phyloP scores from a whole-genome alignment of 2,888 invertebrate species.

The Protophormia terraenovae region DNA sequence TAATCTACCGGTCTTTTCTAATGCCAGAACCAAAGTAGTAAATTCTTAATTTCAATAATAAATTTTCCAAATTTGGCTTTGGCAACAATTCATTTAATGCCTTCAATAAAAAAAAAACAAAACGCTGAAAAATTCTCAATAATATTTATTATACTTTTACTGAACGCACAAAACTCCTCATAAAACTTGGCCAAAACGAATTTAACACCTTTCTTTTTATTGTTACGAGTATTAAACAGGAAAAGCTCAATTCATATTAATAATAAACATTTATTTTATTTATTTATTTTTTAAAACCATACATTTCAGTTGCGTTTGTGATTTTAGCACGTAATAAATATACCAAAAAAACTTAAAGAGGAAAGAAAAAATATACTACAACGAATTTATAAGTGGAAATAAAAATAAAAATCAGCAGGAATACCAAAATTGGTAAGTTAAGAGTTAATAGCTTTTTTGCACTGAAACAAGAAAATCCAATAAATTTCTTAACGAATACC shows the following conservation, averaged over 20 bases:
- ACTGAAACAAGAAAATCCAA: conserved; percentile 37
- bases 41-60: conserved; percentile 31
- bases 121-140: not conserved
- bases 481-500: conserved; percentile 44
- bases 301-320: conserved; percentile 54
- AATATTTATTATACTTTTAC: conserved; percentile 37
- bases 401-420: conserved; percentile 64
- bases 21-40: not conserved
- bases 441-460: conserved; percentile 61
- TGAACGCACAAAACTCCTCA: not conserved
- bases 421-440: conserved; percentile 65
- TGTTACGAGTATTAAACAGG: conserved; percentile 53
- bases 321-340: conserved; percentile 67
- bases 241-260: conserved; percentile 55
- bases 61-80: conserved; percentile 23
- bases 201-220: conserved; percentile 65
- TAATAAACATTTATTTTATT: conserved; percentile 39
- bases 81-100: conserved; percentile 23
- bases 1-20: not conserved
- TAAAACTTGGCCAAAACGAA: conserved; percentile 51
- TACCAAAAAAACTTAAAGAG: conserved; percentile 17
- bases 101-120: conserved; percentile 38
- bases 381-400: conserved; percentile 55
- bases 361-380: not conserved
- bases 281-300: not conserved